Conservation (phyloP, 2,888 invertebrate species). For the Eilema depressum region DNA sequence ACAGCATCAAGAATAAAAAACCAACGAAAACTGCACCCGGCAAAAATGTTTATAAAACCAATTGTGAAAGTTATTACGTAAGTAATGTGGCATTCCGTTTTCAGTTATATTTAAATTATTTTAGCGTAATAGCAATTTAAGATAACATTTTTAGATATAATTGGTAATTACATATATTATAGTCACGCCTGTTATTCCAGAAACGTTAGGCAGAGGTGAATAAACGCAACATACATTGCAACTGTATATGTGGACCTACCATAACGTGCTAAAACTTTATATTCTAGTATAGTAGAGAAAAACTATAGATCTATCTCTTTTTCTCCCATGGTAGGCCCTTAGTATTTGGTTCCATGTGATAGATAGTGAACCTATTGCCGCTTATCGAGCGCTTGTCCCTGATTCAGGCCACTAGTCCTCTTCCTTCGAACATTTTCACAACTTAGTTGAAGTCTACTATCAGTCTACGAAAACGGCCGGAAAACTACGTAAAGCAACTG, state of each 20-base stretch:
- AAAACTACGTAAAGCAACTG: too few species aligned
- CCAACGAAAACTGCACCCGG: background rate
- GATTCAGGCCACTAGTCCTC: background rate
- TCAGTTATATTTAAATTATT: background rate
- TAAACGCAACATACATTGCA: background rate
- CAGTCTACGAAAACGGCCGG: background rate
- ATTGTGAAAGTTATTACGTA: constrained; percentile 1
- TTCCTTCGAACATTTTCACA: background rate
- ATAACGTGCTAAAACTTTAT: background rate
- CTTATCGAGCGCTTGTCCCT: background rate
- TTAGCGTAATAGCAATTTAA: constrained; percentile 4
- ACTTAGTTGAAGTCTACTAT: background rate
- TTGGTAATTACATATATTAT: background rate
- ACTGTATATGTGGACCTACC: background rate
- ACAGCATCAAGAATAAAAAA: too few species aligned
- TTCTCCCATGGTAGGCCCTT: too few species aligned
- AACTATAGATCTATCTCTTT: too few species aligned
- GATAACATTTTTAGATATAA: constrained; percentile 4
- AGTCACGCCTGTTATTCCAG: background rate
- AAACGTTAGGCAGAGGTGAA: background rate
- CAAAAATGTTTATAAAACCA: background rate
- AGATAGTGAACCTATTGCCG: too few species aligned
- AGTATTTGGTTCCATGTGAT: too few species aligned
- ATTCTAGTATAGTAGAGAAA: background rate
- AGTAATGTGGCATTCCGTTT: background rate